These are phyloP conservation scores for Stercorarius parasiticus DNA, from an alignment of 2,113 vertebrate genomes.

Conservation along the genomic window DNA sequence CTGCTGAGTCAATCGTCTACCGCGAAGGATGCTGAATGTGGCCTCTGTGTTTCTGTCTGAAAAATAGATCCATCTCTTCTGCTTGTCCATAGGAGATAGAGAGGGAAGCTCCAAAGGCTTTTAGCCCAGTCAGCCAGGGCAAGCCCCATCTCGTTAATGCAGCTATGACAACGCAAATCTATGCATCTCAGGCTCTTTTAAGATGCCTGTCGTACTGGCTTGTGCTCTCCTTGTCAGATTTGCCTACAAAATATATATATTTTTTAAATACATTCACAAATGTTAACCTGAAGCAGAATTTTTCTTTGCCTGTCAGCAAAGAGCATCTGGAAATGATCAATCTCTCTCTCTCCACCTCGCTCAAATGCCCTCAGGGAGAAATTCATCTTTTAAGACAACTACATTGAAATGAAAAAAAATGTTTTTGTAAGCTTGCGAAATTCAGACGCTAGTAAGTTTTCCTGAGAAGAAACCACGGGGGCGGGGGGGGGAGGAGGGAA, in stretches of 20 bases:
- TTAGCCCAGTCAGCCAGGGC: neutral
- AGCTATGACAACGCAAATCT: neutral
- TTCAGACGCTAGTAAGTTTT: neutral
- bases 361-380: conserved; percentile 19
- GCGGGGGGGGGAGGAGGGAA: neutral
- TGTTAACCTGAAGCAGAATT: neutral
- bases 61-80: neutral
- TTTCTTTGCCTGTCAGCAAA: conserved; percentile 6
- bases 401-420: neutral
- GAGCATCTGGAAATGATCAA: conserved; percentile 27
- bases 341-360: neutral
- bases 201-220: neutral
- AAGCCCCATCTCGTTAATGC: neutral
- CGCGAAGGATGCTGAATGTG: accelerated
- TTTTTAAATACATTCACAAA: neutral
- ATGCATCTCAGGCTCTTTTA: neutral
- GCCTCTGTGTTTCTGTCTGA: neutral
- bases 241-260: neutral
- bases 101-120: neutral
- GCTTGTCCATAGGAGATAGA: neutral
- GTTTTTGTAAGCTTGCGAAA: neutral
- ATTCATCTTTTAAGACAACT: conserved; percentile 26
- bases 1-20: neutral
- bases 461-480: neutral
- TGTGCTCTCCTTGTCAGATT: neutral